Conservation (phyloP, 1,140 invertebrate genomes). For the Bombus cullumanus region DNA sequence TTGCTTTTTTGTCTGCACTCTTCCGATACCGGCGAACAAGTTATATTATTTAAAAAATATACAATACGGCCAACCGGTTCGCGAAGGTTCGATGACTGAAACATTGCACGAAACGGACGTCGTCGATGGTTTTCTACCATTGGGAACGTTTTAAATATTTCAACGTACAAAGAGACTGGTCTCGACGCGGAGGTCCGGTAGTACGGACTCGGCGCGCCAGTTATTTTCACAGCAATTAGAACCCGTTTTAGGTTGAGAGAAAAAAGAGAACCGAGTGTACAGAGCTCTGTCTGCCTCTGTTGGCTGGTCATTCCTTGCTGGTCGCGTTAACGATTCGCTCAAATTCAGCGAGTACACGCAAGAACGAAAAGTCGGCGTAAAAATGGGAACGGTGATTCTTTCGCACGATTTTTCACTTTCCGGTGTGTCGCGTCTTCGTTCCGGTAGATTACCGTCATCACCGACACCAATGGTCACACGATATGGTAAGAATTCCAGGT, state of each 20-base stretch:
- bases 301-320: too few relatives aligned
- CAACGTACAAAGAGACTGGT: background rate
- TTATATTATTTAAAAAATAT: too few relatives aligned
- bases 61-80: background rate
- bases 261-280: background rate
- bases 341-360: background rate
- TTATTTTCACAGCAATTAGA: constrained; percentile 28
- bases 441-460: too few relatives aligned
- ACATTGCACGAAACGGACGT: background rate
- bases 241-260: background rate
- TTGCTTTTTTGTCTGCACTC: background rate
- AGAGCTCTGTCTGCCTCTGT: background rate
- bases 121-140: background rate
- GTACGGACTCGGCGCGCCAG: background rate
- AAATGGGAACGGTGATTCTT: background rate
- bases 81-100: background rate
- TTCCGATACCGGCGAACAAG: too few relatives aligned
- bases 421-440: too few relatives aligned
- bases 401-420: background rate
- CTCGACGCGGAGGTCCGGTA: background rate
- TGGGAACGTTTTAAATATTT: constrained; percentile 17
- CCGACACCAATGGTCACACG: background rate
- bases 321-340: background rate
- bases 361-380: background rate
- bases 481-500: background rate